A percentile compares a stretch with the other conserved stretches of the same genome.
Conservation (phyloP, 2,888 invertebrate genomes). For the Camptogramma bilineatum region DNA sequence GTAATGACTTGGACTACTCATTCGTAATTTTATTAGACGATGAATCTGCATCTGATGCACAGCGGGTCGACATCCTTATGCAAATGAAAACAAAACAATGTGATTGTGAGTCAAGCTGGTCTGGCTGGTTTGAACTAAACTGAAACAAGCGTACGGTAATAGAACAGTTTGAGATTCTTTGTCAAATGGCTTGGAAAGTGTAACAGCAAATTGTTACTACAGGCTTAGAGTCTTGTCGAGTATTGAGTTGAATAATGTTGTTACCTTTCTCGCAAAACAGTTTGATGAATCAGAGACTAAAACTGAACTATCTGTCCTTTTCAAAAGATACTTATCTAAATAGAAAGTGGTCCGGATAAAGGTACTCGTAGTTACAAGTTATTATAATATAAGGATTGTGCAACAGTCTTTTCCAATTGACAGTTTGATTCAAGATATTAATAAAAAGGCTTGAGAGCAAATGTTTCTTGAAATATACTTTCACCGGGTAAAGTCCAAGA, state of each 20-base stretch:
- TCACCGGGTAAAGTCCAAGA: constrained; percentile 64
- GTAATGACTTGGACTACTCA: neutral
- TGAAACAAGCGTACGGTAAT: constrained; percentile 23
- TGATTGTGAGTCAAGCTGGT: constrained; percentile 37
- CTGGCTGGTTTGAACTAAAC: constrained; percentile 26
- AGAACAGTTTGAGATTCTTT: constrained; percentile 25
- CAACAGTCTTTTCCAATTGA: constrained; percentile 32
- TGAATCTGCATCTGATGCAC: constrained; percentile 27
- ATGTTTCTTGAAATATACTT: constrained; percentile 61
- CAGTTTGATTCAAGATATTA: constrained; percentile 32
- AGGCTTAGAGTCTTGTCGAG: neutral
- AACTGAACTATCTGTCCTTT: neutral
- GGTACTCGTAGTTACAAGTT: neutral
- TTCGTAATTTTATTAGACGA: constrained; percentile 6
- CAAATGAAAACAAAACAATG: constrained; percentile 43
- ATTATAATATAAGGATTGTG: neutral
- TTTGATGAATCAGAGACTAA: neutral
- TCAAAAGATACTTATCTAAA: neutral
- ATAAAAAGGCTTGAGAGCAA: constrained; percentile 51
- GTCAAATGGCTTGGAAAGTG: constrained; percentile 28
- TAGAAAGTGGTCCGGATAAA: neutral
- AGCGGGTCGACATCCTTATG: constrained; percentile 38
- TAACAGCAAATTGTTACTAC: constrained; percentile 3
- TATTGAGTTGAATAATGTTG: neutral
- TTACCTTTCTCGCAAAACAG: neutral